Evolutionary conservation across 2,888 invertebrate species (phyloP).

Genomic region (Ptychoptera albimana): DNA sequence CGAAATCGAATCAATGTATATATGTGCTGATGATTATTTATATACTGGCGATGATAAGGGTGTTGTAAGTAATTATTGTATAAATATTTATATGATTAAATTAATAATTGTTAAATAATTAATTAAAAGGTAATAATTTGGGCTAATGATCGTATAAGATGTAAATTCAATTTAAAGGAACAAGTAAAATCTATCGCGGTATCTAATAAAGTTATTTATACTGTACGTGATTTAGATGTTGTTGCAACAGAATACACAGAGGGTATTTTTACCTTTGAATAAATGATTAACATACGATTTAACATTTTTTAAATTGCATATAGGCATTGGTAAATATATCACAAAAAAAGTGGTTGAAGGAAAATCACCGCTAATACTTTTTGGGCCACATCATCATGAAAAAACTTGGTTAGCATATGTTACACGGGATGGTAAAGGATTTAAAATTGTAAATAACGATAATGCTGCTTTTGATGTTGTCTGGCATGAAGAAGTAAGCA

Average conservation of each 20-base stretch:
- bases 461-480: constrained; percentile 18
- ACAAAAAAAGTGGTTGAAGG: constrained; percentile 26
- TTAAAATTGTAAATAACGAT: constrained; percentile 19
- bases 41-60: constrained; percentile 31
- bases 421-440: constrained; percentile 22
- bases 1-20: constrained; percentile 25
- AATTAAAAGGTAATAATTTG: constrained; percentile 17
- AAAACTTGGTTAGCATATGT: constrained; percentile 23
- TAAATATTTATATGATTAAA: background rate
- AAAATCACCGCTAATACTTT: constrained; percentile 23
- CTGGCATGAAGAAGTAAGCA: constrained; percentile 16
- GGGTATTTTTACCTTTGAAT: background rate
- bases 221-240: constrained; percentile 26
- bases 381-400: constrained; percentile 21
- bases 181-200: constrained; percentile 27
- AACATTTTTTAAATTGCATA: too few species aligned
- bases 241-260: constrained; percentile 21
- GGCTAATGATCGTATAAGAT: constrained; percentile 26
- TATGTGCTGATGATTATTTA: constrained; percentile 18
- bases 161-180: constrained; percentile 28
- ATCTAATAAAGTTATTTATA: constrained; percentile 23
- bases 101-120: background rate
- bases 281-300: background rate
- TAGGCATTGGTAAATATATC: constrained; percentile 25
- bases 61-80: constrained; percentile 15